phyloP scores from a whole-genome alignment of 2,888 invertebrate species.

The Andrena trimmerana region DNA sequence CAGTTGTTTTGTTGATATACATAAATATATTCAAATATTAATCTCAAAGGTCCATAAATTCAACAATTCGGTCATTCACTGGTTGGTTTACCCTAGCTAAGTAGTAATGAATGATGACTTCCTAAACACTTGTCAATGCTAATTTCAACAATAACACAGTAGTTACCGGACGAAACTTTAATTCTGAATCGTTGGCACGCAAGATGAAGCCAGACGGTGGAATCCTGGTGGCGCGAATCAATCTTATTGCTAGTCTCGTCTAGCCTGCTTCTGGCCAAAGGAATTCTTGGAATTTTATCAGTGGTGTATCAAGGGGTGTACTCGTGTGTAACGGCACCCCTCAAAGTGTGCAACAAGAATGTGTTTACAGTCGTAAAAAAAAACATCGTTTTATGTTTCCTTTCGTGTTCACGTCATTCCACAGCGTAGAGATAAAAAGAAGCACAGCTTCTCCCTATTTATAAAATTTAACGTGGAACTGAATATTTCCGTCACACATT shows the following conservation, averaged over 20 bases:
- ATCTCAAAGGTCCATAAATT: too few relatives aligned
- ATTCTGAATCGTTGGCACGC: slow-evolving; percentile 38
- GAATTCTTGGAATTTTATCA: slow-evolving; percentile 53
- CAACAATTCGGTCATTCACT: too few relatives aligned
- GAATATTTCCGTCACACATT: too few relatives aligned
- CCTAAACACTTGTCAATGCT: slow-evolving; percentile 1
- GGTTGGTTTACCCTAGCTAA: too few relatives aligned
- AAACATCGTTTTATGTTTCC: too few relatives aligned
- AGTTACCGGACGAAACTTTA: slow-evolving; percentile 22
- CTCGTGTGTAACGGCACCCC: background rate
- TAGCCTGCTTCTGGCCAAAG: slow-evolving; percentile 41
- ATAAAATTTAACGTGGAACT: too few relatives aligned
- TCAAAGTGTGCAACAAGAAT: background rate
- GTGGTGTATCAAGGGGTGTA: slow-evolving; percentile 25
- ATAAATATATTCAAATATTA: too few relatives aligned
- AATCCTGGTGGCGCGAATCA: slow-evolving; percentile 50
- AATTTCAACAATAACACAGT: slow-evolving; percentile 11
- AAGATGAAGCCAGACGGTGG: slow-evolving; percentile 43
- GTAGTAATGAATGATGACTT: too few relatives aligned
- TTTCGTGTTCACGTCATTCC: background rate
- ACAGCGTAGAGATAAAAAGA: too few relatives aligned
- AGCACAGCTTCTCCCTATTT: too few relatives aligned
- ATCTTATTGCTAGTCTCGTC: slow-evolving; percentile 53
- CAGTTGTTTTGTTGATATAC: too few relatives aligned
- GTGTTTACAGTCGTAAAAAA: background rate